Evolutionary conservation across 2,113 vertebrate genomes (phyloP).

Genomic region (Callipepla californica): DNA sequence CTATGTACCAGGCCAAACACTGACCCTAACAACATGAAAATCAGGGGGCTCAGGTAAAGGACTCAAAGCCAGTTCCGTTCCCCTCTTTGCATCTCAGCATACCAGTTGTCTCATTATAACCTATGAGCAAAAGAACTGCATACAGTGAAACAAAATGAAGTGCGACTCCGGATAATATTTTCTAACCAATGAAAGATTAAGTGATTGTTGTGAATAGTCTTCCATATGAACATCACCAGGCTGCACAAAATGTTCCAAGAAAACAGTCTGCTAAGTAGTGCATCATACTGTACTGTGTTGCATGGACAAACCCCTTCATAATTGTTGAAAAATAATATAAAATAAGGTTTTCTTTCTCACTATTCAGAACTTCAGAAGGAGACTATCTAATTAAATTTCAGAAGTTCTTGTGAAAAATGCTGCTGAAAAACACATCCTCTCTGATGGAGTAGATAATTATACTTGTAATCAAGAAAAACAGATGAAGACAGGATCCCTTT

Average conservation of each 20-base stretch:
- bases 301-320: not conserved
- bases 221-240: not conserved
- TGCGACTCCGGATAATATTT: not conserved
- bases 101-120: not conserved
- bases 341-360: not conserved
- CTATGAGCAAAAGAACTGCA: not conserved
- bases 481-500: conserved; percentile 26
- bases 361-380: not conserved
- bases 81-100: not conserved
- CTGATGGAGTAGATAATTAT: not conserved
- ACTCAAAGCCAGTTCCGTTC: not conserved
- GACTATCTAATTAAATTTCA: not conserved
- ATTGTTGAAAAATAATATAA: not conserved
- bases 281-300: not conserved
- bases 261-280: not conserved
- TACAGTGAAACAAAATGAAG: not conserved
- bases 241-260: not conserved
- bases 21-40: not conserved
- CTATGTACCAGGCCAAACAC: not conserved
- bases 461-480: not conserved
- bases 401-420: not conserved
- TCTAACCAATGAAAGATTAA: not conserved
- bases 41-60: not conserved
- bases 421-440: not conserved
- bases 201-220: not conserved